These are phyloP conservation scores for Drosophila prostipennis DNA, from an alignment of 2,888 invertebrate species.

Conservation along the genomic window DNA sequence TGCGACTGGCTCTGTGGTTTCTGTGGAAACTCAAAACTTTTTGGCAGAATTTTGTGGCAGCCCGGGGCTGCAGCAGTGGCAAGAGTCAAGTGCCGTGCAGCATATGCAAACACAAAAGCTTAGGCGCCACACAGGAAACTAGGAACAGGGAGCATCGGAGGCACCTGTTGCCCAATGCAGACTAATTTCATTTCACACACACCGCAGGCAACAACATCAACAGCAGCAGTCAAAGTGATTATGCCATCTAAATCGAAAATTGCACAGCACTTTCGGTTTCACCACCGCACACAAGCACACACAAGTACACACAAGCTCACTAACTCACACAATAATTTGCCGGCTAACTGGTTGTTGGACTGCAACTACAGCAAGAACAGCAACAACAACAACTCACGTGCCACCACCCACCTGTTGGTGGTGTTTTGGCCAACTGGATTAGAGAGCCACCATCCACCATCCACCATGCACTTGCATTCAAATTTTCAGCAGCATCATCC, in stretches of 20 bases:
- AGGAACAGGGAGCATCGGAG: not conserved
- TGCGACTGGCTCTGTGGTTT: constrained; percentile 24
- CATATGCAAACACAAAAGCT: constrained; percentile 34
- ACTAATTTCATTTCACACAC: constrained; percentile 67
- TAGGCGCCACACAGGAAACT: constrained; percentile 42
- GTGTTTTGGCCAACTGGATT: constrained; percentile 65
- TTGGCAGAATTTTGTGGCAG: constrained; percentile 35
- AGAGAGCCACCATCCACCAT: constrained; percentile 49
- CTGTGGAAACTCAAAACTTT: constrained; percentile 34
- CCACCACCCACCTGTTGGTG: constrained; percentile 65
- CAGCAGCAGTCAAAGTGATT: constrained; percentile 40
- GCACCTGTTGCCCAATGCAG: constrained; percentile 62
- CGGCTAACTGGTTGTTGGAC: constrained; percentile 17
- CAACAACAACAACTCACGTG: not conserved
- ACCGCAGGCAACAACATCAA: constrained; percentile 50
- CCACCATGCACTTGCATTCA: constrained; percentile 54
- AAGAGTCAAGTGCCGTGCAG: constrained; percentile 30
- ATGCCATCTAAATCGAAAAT: constrained; percentile 70
- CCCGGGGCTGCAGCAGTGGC: constrained; percentile 7
- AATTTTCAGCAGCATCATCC: constrained; percentile 57
- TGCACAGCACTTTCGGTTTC: constrained; percentile 72
- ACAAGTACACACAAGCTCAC: constrained; percentile 14
- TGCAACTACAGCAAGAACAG: not conserved
- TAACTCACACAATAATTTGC: constrained; percentile 24
- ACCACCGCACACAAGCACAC: constrained; percentile 14